Evolutionary conservation across 2,113 vertebrate species (phyloP), one percentile per base, ranked within the genome.

Genomic region (Mustelus asterias): DNA sequence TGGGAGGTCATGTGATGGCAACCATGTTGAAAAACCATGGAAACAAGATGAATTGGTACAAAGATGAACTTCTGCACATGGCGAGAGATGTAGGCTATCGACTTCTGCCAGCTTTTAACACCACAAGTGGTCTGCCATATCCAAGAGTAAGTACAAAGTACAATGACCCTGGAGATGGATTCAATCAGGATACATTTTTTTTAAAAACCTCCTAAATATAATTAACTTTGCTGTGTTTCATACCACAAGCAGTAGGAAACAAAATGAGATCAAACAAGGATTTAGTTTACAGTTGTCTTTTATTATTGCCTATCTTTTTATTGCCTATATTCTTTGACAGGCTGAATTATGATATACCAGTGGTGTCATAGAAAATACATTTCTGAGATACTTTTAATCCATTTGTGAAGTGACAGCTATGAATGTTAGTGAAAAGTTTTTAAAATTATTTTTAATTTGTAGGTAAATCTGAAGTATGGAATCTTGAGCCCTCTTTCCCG

Each of bases 31-130:
- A 95, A 33, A 69, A 76, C 44, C 37, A 54, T n/a, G 54, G 33
- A 22, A 60, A 89, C 95, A 63, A 83, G 41, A 44, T 96, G 83
- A 63, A 16, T 80, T 96, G 96, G 96, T 96, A 96, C 63, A 95
- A 90, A 41, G 96, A 93, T 33, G 96, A 96, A 94, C 96, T 96
- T 63, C 94, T 96, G 22, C 26, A 95, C 63, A 95, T 96, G 96
- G 96, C 96, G 18, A 33, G 48, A 96, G 96, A 96, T 6, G 26
- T 96, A 60, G 96, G 96, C 13, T 94, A 96, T 70, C 96, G 96
- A 48, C 94, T 96, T 18, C 70, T 96, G 96, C 96, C 96, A 0
- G 96, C 96, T 24, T 96, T 96, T 96, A 96, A 96, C 96, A 96
- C 96, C 48, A 96, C 96, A 44, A 96, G 96, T 37, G 96, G 96